Conservation (phyloP, 2,888 invertebrate species). For the Temnothorax unifasciatus region DNA sequence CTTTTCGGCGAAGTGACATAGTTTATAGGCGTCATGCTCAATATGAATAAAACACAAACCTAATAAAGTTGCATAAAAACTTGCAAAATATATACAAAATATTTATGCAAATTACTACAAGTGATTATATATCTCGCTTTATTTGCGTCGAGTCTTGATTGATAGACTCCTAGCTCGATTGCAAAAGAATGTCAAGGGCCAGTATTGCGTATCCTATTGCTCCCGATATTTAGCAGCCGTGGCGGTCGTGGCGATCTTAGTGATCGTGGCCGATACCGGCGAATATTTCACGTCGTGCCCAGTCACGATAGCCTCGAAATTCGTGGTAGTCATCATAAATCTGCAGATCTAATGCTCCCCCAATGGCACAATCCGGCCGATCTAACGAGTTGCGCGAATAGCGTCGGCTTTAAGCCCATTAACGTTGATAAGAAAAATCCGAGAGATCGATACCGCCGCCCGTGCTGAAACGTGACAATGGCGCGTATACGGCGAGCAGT, state of each 20-base stretch:
- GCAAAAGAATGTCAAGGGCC: slow-evolving; percentile 72
- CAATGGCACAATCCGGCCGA: slow-evolving; percentile 69
- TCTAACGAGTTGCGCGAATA: slow-evolving; percentile 77
- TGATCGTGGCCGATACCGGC: slow-evolving; percentile 70
- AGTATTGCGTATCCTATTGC: slow-evolving; percentile 74
- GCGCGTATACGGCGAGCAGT: slow-evolving; percentile 45
- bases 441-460: slow-evolving; percentile 53
- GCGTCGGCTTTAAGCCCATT: slow-evolving; percentile 59
- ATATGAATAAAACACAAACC: not conserved
- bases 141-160: not conserved
- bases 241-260: slow-evolving; percentile 69
- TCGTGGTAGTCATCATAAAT: slow-evolving; percentile 79
- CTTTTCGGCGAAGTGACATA: not conserved
- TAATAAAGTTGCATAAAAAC: not conserved
- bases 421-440: slow-evolving; percentile 65
- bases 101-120: not conserved
- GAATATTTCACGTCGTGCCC: slow-evolving; percentile 72
- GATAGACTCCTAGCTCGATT: slow-evolving; percentile 26
- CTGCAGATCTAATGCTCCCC: slow-evolving; percentile 74
- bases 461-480: slow-evolving; percentile 64
- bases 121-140: not conserved
- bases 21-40: not conserved
- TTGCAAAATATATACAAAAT: not conserved
- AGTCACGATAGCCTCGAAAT: slow-evolving; percentile 83
- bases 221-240: slow-evolving; percentile 74